Percentiles rank a stretch among this genome's conserved stretches.
phyloP scores from a whole-genome alignment of 64 coral and sea anemone species.

The Anthopleura sola region DNA sequence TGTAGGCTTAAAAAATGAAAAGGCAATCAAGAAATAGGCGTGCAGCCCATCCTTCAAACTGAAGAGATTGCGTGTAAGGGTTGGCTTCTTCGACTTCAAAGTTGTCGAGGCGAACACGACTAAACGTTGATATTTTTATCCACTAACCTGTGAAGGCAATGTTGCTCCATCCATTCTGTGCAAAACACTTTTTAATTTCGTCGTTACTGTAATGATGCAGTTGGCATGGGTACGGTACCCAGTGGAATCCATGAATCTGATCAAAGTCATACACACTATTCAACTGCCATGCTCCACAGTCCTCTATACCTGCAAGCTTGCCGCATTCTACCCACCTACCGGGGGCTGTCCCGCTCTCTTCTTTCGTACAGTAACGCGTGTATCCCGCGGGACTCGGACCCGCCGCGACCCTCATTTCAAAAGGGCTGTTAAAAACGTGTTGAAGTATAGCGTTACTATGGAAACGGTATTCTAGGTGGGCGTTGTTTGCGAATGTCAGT shows the following conservation, averaged over 20 bases:
- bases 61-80: too few species aligned
- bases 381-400: conserved; percentile 52
- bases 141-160: conserved; percentile 78
- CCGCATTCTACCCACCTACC: conserved; percentile 99
- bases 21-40: too few species aligned
- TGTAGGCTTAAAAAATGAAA: too few species aligned
- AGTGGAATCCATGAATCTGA: conserved; percentile 90
- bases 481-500: conserved; percentile 75
- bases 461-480: conserved; percentile 61
- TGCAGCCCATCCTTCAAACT: too few species aligned
- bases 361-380: conserved; percentile 74
- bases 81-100: too few species aligned
- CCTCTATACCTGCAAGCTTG: conserved; percentile 69
- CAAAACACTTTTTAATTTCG: conserved; percentile 96
- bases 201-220: conserved; percentile 85
- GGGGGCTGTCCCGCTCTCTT: conserved; percentile 74
- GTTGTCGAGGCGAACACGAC: too few species aligned
- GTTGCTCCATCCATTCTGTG: conserved; percentile 81
- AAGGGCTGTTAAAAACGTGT: conserved; percentile 71
- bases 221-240: conserved; percentile 91
- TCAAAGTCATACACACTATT: conserved; percentile 86
- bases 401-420: conserved; percentile 56
- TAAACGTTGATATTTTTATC: too few species aligned
- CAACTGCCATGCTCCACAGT: conserved; percentile 74
- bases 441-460: conserved; percentile 73